A percentile compares a stretch with the other conserved stretches of the same genome.
These are phyloP conservation scores for Brassicogethes aeneus DNA, from an alignment of 2,888 invertebrate species.

Conservation along the genomic window DNA sequence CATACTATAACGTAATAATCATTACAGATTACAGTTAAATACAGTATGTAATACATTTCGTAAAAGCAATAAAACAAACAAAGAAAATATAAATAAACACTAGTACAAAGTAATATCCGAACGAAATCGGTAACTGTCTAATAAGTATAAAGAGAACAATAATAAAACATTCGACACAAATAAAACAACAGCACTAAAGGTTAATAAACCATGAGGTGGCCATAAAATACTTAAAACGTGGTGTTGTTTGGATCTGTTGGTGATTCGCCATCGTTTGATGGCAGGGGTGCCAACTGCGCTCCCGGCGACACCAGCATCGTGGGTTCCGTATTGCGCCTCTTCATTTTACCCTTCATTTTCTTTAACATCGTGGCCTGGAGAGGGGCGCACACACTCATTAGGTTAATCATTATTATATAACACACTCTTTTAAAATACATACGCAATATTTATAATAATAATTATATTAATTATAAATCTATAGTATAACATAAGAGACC, in stretches of 20 bases:
- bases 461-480: no score
- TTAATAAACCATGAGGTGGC: background rate
- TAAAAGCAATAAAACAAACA: conserved; percentile 28
- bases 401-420: conserved; percentile 12
- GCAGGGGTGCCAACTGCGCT: conserved; percentile 41
- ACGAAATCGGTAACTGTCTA: no score
- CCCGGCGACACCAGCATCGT: conserved; percentile 53
- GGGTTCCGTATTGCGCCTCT: conserved; percentile 88
- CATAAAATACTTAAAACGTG: conserved; percentile 30
- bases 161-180: background rate
- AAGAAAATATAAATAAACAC: conserved; percentile 10
- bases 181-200: background rate
- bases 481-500: no score
- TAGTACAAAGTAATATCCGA: conserved; percentile 6
- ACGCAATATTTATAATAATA: no score
- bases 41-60: conserved; percentile 27
- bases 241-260: conserved; percentile 40
- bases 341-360: conserved; percentile 95
- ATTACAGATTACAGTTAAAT: conserved; percentile 45
- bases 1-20: conserved; percentile 50
- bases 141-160: no score
- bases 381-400: conserved; percentile 27
- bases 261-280: conserved; percentile 42
- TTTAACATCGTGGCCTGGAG: conserved; percentile 98
- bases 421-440: conserved; percentile 2